Evolutionary conservation across 2,888 invertebrate species (phyloP).

Genomic region (Phengaris alcon): DNA sequence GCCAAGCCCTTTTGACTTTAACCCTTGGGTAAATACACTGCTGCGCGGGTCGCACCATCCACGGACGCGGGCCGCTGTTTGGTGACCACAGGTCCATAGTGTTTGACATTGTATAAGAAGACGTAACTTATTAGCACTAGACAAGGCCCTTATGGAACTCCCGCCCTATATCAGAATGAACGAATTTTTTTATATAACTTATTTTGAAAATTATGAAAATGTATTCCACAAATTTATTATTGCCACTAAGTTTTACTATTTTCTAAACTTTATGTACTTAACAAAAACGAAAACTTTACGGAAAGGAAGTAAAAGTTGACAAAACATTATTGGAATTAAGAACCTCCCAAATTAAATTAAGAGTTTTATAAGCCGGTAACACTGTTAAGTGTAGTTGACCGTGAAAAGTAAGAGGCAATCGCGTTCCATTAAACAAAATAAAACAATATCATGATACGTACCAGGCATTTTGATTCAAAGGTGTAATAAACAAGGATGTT

Average conservation of each 20-base stretch:
- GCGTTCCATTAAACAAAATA: slow-evolving; percentile 41
- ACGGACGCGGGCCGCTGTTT: too few species aligned
- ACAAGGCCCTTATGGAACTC: not conserved
- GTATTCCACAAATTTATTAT: not conserved
- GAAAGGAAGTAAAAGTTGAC: not conserved
- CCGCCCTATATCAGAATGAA: not conserved
- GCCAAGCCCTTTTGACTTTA: too few species aligned
- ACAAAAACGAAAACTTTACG: not conserved
- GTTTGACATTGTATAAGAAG: not conserved
- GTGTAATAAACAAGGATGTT: not conserved
- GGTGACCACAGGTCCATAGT: not conserved
- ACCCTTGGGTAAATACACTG: too few species aligned
- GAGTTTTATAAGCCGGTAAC: slow-evolving; percentile 46
- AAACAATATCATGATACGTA: slow-evolving; percentile 37
- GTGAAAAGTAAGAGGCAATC: slow-evolving; percentile 66
- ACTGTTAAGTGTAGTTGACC: slow-evolving; percentile 63
- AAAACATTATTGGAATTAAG: not conserved
- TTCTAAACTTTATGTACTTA: not conserved
- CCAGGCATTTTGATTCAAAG: not conserved
- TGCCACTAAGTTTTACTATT: not conserved
- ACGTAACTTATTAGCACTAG: slow-evolving; percentile 1
- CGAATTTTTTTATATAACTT: not conserved
- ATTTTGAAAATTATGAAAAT: not conserved
- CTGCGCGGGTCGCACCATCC: too few species aligned
- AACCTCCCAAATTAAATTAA: not conserved